These are phyloP conservation scores for Aphelenchoides avenae DNA, from an alignment of 1,140 invertebrate genomes.

Conservation along the genomic window DNA sequence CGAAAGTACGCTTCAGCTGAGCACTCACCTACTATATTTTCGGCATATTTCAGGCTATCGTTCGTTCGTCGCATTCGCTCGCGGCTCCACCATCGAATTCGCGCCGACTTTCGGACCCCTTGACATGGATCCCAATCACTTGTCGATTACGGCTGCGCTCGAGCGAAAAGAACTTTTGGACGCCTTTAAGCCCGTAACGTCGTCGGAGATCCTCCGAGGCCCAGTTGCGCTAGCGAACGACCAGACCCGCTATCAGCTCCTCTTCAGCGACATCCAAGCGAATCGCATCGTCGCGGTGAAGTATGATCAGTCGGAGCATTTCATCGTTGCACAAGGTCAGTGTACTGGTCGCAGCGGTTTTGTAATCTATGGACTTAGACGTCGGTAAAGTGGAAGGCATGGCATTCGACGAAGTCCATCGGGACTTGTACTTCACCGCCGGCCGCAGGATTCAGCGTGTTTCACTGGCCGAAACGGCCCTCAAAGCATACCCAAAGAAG, in stretches of 20 bases:
- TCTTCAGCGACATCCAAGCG: slow-evolving; percentile 17
- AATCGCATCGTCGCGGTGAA: slow-evolving; percentile 19
- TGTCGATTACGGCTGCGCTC: slow-evolving; percentile 6
- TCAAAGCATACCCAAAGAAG: slow-evolving; percentile 8
- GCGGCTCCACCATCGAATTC: slow-evolving; percentile 14
- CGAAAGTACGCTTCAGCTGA: too few relatives aligned
- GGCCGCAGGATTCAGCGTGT: slow-evolving; percentile 68
- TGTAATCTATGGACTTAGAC: too few relatives aligned
- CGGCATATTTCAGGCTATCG: too few relatives aligned
- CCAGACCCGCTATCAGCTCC: slow-evolving; percentile 1
- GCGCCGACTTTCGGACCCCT: slow-evolving; percentile 11
- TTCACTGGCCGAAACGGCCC: slow-evolving; percentile 31
- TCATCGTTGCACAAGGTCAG: too few relatives aligned
- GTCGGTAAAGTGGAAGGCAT: slow-evolving; percentile 72
- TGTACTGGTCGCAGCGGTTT: too few relatives aligned
- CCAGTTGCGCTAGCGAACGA: slow-evolving; percentile 17
- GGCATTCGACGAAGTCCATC: slow-evolving; percentile 69
- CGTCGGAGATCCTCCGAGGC: slow-evolving; percentile 3
- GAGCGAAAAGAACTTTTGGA: slow-evolving; percentile 11
- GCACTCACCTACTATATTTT: too few relatives aligned
- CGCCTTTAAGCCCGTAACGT: not conserved
- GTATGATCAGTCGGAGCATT: slow-evolving; percentile 3
- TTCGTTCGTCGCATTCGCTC: slow-evolving; percentile 16
- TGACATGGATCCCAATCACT: not conserved
- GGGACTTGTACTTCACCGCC: slow-evolving; percentile 75